phyloP scores from a whole-genome alignment of 2,888 invertebrate species.

The Cistogaster globosa region DNA sequence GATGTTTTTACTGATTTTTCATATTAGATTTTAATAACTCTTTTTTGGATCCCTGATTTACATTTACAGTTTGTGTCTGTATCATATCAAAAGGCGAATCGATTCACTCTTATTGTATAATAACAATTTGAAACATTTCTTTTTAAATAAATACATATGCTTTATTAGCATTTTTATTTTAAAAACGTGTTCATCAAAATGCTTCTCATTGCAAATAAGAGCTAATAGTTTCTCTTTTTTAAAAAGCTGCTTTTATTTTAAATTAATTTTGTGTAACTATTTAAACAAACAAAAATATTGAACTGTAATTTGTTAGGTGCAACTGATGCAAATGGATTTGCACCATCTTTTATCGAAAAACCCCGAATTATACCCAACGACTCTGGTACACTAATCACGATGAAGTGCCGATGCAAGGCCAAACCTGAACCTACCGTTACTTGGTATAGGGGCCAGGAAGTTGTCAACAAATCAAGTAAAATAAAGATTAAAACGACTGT shows the following conservation, averaged over 20 bases:
- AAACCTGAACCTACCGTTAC: conserved; percentile 97
- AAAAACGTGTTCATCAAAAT: conserved; percentile 46
- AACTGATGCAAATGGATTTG: conserved; percentile 94
- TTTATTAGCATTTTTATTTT: conserved; percentile 10
- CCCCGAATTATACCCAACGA: conserved; percentile 99
- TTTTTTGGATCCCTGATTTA: no score
- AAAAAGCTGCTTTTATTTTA: conserved; percentile 18
- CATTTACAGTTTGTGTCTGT: no score
- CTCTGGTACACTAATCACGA: conserved; percentile 97
- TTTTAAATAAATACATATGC: conserved; percentile 8
- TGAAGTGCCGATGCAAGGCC: conserved; percentile 98
- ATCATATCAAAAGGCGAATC: no score
- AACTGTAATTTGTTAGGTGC: conserved; percentile 86
- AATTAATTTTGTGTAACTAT: not conserved
- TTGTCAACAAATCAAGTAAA: conserved; percentile 92
- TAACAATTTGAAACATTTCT: not conserved
- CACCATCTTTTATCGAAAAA: conserved; percentile 98
- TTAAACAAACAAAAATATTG: not conserved
- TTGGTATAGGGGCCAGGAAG: conserved; percentile 96
- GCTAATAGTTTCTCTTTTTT: conserved; percentile 15
- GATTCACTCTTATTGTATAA: no score
- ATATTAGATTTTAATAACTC: no score
- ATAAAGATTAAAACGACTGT: conserved; percentile 90
- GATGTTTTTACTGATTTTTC: no score
- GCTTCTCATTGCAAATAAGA: conserved; percentile 60